Conservation (phyloP, 2,113 vertebrate species). For the zebrafish (Danio rerio) region GRCz12tu NC_133193.1:27076501-27077000, state of each 20-base stretch:
- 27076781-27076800: slow-evolving; percentile 1
- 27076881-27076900: too few relatives aligned
- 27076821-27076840: neutral
- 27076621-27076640: slow-evolving; percentile 57
- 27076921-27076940: neutral
- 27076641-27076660: slow-evolving; percentile 46
- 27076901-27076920: neutral
- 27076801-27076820: slow-evolving; percentile 16
- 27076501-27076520: slow-evolving; percentile 45
- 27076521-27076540: slow-evolving; percentile 48
- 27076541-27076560: slow-evolving; percentile 64
- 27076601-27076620: slow-evolving; percentile 45
- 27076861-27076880: too few relatives aligned
- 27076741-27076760: slow-evolving; percentile 10
- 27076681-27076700: slow-evolving; percentile 36
- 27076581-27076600: slow-evolving; percentile 59
- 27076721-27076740: slow-evolving; percentile 1
- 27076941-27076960: neutral
- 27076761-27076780: neutral
- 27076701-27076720: slow-evolving; percentile 4
- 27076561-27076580: slow-evolving; percentile 60
- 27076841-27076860: neutral
- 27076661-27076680: slow-evolving; percentile 11
- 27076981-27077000: neutral
- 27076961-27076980: neutral